Percentiles rank a stretch among this genome's conserved stretches.
These are phyloP conservation scores for Agrochola macilenta DNA, from an alignment of 2,888 invertebrate species.

Conservation along the genomic window DNA sequence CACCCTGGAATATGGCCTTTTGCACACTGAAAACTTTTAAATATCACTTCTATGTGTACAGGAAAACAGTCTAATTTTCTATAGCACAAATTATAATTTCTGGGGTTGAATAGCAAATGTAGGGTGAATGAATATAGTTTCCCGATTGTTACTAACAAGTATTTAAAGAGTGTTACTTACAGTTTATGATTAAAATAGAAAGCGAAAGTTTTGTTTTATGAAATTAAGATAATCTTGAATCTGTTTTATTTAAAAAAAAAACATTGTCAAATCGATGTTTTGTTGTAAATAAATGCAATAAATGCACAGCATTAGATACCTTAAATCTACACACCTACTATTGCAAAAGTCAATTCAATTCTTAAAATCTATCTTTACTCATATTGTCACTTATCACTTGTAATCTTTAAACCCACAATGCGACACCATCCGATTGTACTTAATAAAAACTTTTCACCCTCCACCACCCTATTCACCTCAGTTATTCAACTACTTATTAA, in stretches of 20 bases:
- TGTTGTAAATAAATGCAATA: not conserved
- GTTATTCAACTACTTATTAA: constrained; percentile 62
- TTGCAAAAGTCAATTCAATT: not conserved
- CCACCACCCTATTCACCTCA: constrained; percentile 45
- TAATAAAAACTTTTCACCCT: constrained; percentile 1
- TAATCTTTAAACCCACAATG: constrained; percentile 11
- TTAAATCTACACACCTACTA: not conserved
- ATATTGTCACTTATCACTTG: constrained; percentile 1
- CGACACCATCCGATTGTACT: not conserved
- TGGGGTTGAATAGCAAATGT: constrained; percentile 50
- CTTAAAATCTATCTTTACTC: not conserved
- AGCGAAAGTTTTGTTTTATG: not conserved
- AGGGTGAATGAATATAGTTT: constrained; percentile 31
- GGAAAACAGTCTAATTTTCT: constrained; percentile 59
- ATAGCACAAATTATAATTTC: constrained; percentile 59
- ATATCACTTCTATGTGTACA: constrained; percentile 51
- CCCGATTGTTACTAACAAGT: not conserved
- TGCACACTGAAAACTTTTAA: constrained; percentile 37
- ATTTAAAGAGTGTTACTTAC: not conserved
- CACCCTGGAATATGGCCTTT: constrained; percentile 1
- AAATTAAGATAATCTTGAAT: not conserved
- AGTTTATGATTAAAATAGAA: not conserved
- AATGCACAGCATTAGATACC: not conserved
- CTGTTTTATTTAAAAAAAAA: not conserved
- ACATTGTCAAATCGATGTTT: not conserved